phyloP scores from a whole-genome alignment of 2,888 invertebrate species.

The Colletes collaris region DNA sequence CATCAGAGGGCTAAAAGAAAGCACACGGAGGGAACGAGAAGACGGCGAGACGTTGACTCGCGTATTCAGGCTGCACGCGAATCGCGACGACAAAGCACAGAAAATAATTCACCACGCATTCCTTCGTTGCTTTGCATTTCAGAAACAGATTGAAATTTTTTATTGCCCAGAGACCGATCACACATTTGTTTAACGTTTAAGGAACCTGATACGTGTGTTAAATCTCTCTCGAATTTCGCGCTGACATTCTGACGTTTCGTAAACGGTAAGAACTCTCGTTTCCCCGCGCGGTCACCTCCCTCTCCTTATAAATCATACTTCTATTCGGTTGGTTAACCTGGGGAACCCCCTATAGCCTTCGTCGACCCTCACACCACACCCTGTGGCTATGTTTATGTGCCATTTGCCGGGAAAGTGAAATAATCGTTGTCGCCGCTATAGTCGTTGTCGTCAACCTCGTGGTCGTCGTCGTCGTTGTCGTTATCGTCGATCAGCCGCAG shows the following conservation, averaged over 20 bases:
- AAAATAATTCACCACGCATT: too few species aligned
- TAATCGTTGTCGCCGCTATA: conserved; percentile 62
- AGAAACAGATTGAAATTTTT: too few species aligned
- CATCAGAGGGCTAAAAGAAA: conserved; percentile 72
- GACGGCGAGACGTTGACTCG: background rate
- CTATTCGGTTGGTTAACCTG: conserved; percentile 72
- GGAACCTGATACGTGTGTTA: conserved; percentile 12
- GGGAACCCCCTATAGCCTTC: conserved; percentile 48
- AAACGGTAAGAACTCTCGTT: conserved; percentile 55
- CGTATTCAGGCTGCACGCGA: too few species aligned
- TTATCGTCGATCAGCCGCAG: conserved; percentile 45
- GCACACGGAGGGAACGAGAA: background rate
- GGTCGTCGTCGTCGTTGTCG: conserved; percentile 41
- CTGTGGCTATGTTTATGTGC: conserved; percentile 70
- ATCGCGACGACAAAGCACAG: too few species aligned
- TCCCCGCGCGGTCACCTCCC: conserved; percentile 45
- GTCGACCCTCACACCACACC: conserved; percentile 39
- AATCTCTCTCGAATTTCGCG: conserved; percentile 37
- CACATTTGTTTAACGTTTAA: conserved; percentile 6
- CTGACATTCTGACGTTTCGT: conserved; percentile 22
- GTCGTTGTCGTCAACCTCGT: conserved; percentile 35
- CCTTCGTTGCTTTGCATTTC: too few species aligned
- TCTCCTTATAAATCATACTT: conserved; percentile 75
- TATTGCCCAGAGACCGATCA: too few species aligned
- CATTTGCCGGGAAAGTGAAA: conserved; percentile 73